Evolutionary conservation across 2,888 invertebrate species (phyloP), one percentile per base, ranked within the genome.

Genomic region (Caenorhabditis becei): DNA sequence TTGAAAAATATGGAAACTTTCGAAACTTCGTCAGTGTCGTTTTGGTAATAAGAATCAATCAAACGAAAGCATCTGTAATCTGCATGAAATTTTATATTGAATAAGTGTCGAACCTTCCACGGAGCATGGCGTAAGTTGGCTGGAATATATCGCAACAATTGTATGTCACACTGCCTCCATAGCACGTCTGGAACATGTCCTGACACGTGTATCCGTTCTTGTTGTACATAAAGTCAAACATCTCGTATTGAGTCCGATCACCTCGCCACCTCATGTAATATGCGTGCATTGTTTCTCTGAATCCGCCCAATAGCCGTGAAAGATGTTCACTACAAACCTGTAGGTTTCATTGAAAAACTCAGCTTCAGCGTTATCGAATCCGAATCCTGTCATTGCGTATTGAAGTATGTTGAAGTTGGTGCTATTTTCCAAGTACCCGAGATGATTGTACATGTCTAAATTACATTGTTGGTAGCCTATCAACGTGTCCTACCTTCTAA

Each of bases 141-240:
- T 77, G 72, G 28, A 85, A 85, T 37, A 85, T 81, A 32, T 83
- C 79, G 41, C 85, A 85, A 51, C 85, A 85, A 24, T 85, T 80
- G 18, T 77, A 67, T 0, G 79, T 70, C 0, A 35, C 20, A 51
- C 82, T 77, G n/a, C 85, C 85, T 11, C 78, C 74, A 32, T 80
- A 82, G 61, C 85, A 85, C 14, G 67, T 69, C 54, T 82, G 77
- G 49, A 85, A 83, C 18, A 85, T 28, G 26, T 82, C 82, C 7
- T 24, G n/a, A 23, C 82, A 82, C 8, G 67, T 75, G 59, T 61
- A 75, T 18, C 78, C 78, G 26, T 82, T 82, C 28, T 77, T 32
- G 49, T 82, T 77, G 44, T 66, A 82, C 35, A 82, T 69, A 35
- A 82, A 82, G 49, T 82, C 77, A 35, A 85, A 83, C 72, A 85